Conservation (phyloP, 2,797 vertebrate genomes). For the Chromobotia macracanthus region DNA sequence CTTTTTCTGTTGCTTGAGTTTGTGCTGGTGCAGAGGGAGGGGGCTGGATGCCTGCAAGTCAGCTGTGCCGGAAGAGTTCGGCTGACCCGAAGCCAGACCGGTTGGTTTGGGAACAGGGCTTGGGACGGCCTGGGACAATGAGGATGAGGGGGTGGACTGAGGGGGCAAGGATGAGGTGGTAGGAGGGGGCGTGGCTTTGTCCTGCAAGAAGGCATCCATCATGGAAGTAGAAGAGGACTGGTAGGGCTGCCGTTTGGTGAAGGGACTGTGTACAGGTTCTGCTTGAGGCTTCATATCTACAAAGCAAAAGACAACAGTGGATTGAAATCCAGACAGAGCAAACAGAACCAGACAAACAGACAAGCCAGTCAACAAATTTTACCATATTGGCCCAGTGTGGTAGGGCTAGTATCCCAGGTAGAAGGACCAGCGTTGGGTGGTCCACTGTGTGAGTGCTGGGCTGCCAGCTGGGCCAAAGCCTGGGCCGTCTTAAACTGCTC, state of each 20-base stretch:
- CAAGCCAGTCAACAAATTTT: constrained; percentile 50
- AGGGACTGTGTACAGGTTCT: constrained; percentile 86
- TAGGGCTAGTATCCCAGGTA: constrained; percentile 88
- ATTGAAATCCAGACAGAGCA: not conserved
- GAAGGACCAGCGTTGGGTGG: constrained; percentile 75
- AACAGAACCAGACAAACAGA: not conserved
- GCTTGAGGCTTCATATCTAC: constrained; percentile 89
- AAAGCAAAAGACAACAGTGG: not conserved
- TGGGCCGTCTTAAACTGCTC: constrained; percentile 98
- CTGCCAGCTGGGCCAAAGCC: constrained; percentile 93
- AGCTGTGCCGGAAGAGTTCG: constrained; percentile 89
- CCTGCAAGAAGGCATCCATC: constrained; percentile 96
- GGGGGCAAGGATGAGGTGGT: constrained; percentile 72
- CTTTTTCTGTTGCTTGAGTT: constrained; percentile 96
- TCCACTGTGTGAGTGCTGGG: constrained; percentile 87
- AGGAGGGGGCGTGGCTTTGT: constrained; percentile 82
- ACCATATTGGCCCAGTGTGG: constrained; percentile 92
- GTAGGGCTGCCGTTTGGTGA: constrained; percentile 92
- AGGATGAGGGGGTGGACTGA: constrained; percentile 75
- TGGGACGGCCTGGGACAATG: constrained; percentile 72
- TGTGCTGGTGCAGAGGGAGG: constrained; percentile 94
- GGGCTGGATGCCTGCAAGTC: constrained; percentile 93
- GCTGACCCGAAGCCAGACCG: constrained; percentile 81
- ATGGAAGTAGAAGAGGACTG: constrained; percentile 82
- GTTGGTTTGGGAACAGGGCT: constrained; percentile 84